Evolutionary conservation across 2,888 invertebrate genomes (phyloP), one percentile per base, ranked within the genome.

Genomic region (Archaeoteleia sp.): DNA sequence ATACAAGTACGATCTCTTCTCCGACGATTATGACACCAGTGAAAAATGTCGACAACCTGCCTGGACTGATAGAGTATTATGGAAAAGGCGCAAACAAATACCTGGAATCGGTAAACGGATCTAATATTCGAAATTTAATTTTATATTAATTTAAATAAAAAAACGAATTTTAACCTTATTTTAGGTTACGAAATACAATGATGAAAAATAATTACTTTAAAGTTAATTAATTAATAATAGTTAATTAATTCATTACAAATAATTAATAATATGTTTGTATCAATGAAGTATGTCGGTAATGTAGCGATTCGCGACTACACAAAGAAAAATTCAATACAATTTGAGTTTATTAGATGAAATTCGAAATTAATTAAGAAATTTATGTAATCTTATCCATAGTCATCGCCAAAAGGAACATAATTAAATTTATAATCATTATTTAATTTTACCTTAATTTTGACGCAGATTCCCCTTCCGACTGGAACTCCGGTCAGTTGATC

Each of bases 11-110:
- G 99, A 99, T 87, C 87, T 98, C 54, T 98, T 98, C 84, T 97
- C 97, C 78, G 97, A 98, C 84, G 98, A 98, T 86, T 99, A 98
- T 83, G 99, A 99, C 85, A 98, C 99, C 0, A 98, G 98, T 82
- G 99, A 99, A 84, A 99, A 99, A 86, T 92, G 93, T 81, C 90
- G 98, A 60, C 94, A 96, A 0, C 99, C 99, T 0, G 98, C 99
- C 2, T 99, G 97, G 97, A 99, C 99, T 0, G 99, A 99, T 86
- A 89, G 99, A 67, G 90, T 99, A n/a, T 87, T 99, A 58, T 98
- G 97, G 96, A 92, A 94, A 81, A 90, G 95, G 62, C 88, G 93
- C 73, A 92, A 91, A 80, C 89, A 93, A 57, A 88, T 91, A 13
- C 89, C 91, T 14, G 93, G 94, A 75, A 89, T 91, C 35, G 92